phyloP scores from a whole-genome alignment of 2,797 vertebrate species.

The Danio jaintianensis region DNA sequence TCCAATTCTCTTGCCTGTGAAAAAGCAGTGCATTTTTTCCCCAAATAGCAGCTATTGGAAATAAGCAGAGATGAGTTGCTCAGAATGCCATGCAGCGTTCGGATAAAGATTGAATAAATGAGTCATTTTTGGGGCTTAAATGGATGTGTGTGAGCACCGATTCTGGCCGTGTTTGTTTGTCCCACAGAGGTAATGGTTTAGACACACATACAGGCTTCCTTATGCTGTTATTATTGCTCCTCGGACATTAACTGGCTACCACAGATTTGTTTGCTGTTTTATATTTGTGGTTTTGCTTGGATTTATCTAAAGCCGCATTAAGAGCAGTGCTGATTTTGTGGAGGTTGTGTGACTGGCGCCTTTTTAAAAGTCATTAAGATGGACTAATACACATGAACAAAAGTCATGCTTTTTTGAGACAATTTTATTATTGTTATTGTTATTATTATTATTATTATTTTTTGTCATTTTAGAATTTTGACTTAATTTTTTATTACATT shows the following conservation, averaged over 20 bases:
- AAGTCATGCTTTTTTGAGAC: too few species aligned
- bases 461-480: too few species aligned
- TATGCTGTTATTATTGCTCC: slow-evolving; percentile 48
- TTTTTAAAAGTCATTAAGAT: background rate
- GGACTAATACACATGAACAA: background rate
- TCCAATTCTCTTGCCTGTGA: slow-evolving; percentile 73
- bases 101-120: slow-evolving; percentile 78
- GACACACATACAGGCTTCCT: slow-evolving; percentile 50
- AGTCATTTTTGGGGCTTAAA: slow-evolving; percentile 75
- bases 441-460: too few species aligned
- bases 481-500: too few species aligned
- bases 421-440: too few species aligned
- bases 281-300: slow-evolving; percentile 26
- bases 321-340: background rate
- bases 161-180: slow-evolving; percentile 50
- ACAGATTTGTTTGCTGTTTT: slow-evolving; percentile 43
- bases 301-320: slow-evolving; percentile 6
- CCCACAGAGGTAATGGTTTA: slow-evolving; percentile 59
- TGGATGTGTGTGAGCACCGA: slow-evolving; percentile 66
- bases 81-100: slow-evolving; percentile 66
- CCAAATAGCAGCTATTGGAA: slow-evolving; percentile 75
- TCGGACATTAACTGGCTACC: slow-evolving; percentile 44
- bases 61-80: slow-evolving; percentile 66
- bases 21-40: slow-evolving; percentile 64
- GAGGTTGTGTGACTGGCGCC: slow-evolving; percentile 4